Evolutionary conservation across 2,797 vertebrate genomes (phyloP), one percentile per base, ranked within the genome.

Genomic region (Peromyscus attwateri): DNA sequence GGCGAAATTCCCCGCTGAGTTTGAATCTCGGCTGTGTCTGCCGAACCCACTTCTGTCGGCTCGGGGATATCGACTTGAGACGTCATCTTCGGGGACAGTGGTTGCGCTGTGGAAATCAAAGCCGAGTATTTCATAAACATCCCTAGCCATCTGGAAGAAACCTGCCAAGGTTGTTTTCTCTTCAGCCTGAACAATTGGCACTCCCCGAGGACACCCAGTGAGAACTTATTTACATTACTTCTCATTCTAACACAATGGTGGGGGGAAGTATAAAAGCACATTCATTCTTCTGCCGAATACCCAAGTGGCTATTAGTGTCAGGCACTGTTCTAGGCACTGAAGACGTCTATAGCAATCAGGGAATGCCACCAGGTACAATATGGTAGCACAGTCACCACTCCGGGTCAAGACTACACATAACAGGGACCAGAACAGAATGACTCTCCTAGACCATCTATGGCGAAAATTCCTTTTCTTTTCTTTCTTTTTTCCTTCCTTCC

Each of bases 21-120:
- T 99, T 94, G 98, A 94, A 14, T 99, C 99, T 97, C 98, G 98
- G 98, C 97, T 98, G 17, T 99, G 99, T 75, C 99, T 99, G 97
- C 97, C 97, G 89, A 99, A 98, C 21, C 97, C 89, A 95, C 98
- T 98, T 92, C 99, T 98, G 34, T 99, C 99, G 91, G 98, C 91
- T 94, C 98, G 98, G 79, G 98, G 95, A 21, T 99, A 99, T 92
- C 98, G 98, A 52, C 92, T 98, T 5, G 98, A 97, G 25, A 90
- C 88, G 70, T 99, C 99, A 0, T 99, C 99, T 87, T 99, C 99
- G 77, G 99, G 97, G 16, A 97, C 97, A n/a, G 95, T 98, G 64
- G 97, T 95, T 97, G 97, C 89, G 73, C 98, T 99, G 82, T 40
- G 84, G 90, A 98, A 96, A 82, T 91, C 96, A 92, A 97, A 92